Evolutionary conservation across 2,888 invertebrate genomes (phyloP), one percentile per base, ranked within the genome.

Genomic region (Mesodorylaimus sp.): DNA sequence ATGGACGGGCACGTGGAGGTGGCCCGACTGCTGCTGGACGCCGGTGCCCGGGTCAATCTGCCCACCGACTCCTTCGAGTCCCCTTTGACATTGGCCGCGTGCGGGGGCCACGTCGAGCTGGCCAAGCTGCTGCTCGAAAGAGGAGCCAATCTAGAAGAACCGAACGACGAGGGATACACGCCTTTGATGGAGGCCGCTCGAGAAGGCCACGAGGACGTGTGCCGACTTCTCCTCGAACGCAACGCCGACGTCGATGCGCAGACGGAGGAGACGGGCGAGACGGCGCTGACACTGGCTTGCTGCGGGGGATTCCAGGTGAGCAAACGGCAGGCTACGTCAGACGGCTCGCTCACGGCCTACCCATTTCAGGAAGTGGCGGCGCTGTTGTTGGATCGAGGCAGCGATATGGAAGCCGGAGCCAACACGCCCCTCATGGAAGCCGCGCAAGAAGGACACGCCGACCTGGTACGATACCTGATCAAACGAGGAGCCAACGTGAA

Each of bases 1-100:
- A 97, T 97, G 95, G 95, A 97, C 70, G 95, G 97, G 0, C 95
- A 97, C 67, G 88, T 93, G 1, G 93, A 95, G 71, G 95, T 97
- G 45, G 93, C 93, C 7, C 75, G 87, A 59, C 74, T 95, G 55
- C 75, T 97, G 56, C 73, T 97, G 21, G 91, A 95, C 72, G 88
- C 87, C 25, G 95, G 95, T 55, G 95, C 95, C 48, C 93, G 93
- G 76, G 87, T 89, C 51, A 97, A 97, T 73, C 91, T 97, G 89
- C 93, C 95, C 50, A 88, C 91, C 46, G 95, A 95, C 71, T 91
- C 93, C 69, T 95, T 95, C 73, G 97, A 97, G 73, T 95, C 93
- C 5, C 97, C 97, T 24, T 75, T 97, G 58, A 97, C 95, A 28
- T 73, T 97, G 59, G 97, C 97, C 48, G 93, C 95, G 44, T 95